Evolutionary conservation across 2,888 invertebrate genomes (phyloP), one percentile per base, ranked within the genome.

Genomic region (Phlogophora meticulosa): DNA sequence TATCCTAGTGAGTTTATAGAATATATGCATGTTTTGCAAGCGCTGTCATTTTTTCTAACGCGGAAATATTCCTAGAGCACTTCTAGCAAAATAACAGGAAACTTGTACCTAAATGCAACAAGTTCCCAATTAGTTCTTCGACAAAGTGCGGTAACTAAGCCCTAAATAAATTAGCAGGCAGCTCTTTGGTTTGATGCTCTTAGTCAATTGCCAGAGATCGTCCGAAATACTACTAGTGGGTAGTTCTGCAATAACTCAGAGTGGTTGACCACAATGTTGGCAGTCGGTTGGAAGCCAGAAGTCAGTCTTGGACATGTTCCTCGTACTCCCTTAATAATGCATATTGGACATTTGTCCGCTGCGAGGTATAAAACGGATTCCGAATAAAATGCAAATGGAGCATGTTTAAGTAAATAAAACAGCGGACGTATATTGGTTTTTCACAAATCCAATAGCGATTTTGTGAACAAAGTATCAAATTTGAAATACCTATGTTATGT

Each of bases 301-400:
- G 13, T 63, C 52, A 22, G 13, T 24, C 9, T 20, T 4, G 17
- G 17, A 32, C 22, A 42, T 60, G 40, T 57, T 60, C 43, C 56
- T 45, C 20, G 51, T 24, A 48, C 43, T 15, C 46, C n/a, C 13
- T 57, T 69, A 63, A 59, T 69, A 69, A 52, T 38, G 46, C 45
- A 62, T 42, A 49, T 49, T 45, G 40, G 28, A 69, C 56, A 48
- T 74, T 52, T 74, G 52, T 64, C 43, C 48, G 32, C 2, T 55
- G 7, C 61, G 10, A 34, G 32, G 59, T 15, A 52, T 63, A 63
- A 69, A 69, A 46, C 20, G 51, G 46, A 43, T 59, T 51, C 11
- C 15, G 57, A 56, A 74, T 63, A 69, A 75, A 74, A 74, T 69
- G 58, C 62, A 74, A 74, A 75, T 74, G 46, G 2, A 43, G n/a